phyloP scores from a whole-genome alignment of 2,888 invertebrate genomes.

The Nycteola revayana region DNA sequence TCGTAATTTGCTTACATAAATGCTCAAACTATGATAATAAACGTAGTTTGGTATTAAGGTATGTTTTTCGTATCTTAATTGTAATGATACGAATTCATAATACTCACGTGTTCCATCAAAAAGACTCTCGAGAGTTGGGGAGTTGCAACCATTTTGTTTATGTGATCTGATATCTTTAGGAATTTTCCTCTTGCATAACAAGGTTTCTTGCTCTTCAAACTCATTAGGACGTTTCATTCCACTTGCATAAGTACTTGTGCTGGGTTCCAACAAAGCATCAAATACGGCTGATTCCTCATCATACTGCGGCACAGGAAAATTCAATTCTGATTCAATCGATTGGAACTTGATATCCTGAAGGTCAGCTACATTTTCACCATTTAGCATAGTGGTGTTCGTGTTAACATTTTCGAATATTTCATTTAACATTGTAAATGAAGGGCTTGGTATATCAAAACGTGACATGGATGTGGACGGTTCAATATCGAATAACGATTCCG shows the following conservation, averaged over 20 bases:
- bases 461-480: constrained; percentile 8
- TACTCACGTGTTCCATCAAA: constrained; percentile 44
- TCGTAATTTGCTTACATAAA: too few relatives aligned
- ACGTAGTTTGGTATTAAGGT: too few relatives aligned
- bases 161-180: constrained; percentile 10
- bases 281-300: neutral
- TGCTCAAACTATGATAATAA: too few relatives aligned
- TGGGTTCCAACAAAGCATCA: constrained; percentile 10
- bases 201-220: constrained; percentile 20
- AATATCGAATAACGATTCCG: constrained; percentile 2
- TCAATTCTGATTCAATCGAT: neutral
- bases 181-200: constrained; percentile 37
- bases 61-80: too few relatives aligned
- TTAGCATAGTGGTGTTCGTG: too few relatives aligned
- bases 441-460: constrained; percentile 10
- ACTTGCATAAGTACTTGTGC: constrained; percentile 4
- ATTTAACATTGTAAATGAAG: neutral
- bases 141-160: constrained; percentile 6
- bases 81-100: too few relatives aligned
- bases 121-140: constrained; percentile 32
- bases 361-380: neutral
- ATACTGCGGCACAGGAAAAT: neutral
- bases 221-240: constrained; percentile 38
- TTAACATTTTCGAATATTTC: too few relatives aligned
- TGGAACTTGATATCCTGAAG: neutral